phyloP scores from a whole-genome alignment of 2,888 invertebrate genomes.

The Diarsia dahlii region DNA sequence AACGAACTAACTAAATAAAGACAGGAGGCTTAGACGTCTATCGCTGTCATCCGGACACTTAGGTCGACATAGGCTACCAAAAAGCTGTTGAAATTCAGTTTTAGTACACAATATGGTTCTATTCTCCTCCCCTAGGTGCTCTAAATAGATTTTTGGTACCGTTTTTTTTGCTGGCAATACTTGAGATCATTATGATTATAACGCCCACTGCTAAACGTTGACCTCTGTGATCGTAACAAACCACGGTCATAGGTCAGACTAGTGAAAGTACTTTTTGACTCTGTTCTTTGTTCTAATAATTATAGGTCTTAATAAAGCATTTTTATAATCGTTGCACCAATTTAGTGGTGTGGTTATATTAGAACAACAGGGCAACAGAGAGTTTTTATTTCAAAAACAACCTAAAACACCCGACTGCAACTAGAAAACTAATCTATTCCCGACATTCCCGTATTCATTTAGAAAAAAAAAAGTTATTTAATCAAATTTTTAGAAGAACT shows the following conservation, averaged over 20 bases:
- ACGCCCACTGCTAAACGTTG: conserved; percentile 36
- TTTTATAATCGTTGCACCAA: background rate
- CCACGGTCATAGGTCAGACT: conserved; percentile 24
- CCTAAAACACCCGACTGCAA: no score
- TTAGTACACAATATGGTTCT: background rate
- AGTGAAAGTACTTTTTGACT: conserved; percentile 35
- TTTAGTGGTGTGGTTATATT: background rate
- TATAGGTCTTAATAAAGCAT: conserved; percentile 8
- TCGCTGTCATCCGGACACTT: no score
- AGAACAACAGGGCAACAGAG: background rate
- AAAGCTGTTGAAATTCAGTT: background rate
- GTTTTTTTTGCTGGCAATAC: background rate
- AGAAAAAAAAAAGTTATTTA: no score
- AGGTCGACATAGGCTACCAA: no score
- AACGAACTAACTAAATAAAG: no score
- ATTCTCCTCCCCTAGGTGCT: background rate
- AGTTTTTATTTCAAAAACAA: background rate
- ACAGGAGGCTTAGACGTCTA: no score
- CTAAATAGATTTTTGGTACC: background rate
- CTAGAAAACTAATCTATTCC: no score
- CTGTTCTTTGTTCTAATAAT: conserved; percentile 30
- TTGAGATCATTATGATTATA: conserved; percentile 11
- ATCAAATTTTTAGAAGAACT: no score
- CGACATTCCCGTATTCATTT: no score
- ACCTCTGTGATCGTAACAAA: conserved; percentile 11